Evolutionary conservation across 2,888 invertebrate genomes (phyloP).

Genomic region (Cyaniris semiargus): DNA sequence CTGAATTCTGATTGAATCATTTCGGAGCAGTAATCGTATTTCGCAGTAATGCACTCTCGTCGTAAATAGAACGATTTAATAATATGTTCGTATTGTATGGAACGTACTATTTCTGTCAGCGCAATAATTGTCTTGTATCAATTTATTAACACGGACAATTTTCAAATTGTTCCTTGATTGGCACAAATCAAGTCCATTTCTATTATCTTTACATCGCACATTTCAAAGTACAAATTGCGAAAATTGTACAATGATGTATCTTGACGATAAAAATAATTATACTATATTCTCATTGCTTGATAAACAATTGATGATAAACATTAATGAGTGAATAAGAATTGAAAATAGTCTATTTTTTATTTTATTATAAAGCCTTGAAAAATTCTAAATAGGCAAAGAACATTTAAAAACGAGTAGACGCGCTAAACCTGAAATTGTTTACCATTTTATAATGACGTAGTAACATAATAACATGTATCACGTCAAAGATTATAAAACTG

Average conservation of each 20-base stretch:
- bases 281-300: too few relatives aligned
- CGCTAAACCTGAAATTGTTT: neutral
- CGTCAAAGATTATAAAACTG: neutral
- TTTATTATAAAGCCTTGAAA: too few relatives aligned
- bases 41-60: slow-evolving; percentile 13
- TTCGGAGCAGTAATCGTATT: slow-evolving; percentile 24
- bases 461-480: neutral
- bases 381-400: neutral
- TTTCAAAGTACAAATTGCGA: neutral
- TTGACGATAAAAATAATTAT: slow-evolving; percentile 1
- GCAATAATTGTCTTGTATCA: slow-evolving; percentile 26
- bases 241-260: neutral
- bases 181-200: slow-evolving; percentile 14
- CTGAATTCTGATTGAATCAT: slow-evolving; percentile 14
- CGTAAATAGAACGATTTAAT: slow-evolving; percentile 31
- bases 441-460: neutral
- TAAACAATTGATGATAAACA: too few relatives aligned
- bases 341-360: too few relatives aligned
- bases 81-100: slow-evolving; percentile 23
- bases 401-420: neutral
- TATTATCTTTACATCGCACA: slow-evolving; percentile 16
- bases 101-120: slow-evolving; percentile 20
- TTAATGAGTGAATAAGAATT: too few relatives aligned
- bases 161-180: slow-evolving; percentile 30
- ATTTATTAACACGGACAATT: slow-evolving; percentile 26